Evolutionary conservation across 2,888 invertebrate species (phyloP).

Genomic region (Sipha maydis): DNA sequence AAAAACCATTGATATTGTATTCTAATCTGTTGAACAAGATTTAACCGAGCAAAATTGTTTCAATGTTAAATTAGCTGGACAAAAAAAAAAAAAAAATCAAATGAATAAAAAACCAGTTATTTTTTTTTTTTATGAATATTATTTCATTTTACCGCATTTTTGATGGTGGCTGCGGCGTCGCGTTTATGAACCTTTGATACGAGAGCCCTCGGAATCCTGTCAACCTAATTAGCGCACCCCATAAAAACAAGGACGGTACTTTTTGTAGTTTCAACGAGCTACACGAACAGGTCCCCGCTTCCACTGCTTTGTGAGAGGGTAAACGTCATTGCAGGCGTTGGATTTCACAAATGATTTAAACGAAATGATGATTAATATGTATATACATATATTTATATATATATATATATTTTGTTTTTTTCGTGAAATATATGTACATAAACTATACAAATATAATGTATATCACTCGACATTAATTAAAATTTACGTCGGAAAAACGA

Average conservation of each 20-base stretch:
- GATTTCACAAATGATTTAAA: conserved; percentile 56
- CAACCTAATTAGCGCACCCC: conserved; percentile 57
- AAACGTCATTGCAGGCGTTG: conserved; percentile 44
- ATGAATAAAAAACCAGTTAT: conserved; percentile 28
- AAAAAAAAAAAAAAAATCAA: background rate
- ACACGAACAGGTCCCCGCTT: background rate
- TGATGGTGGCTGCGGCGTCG: conserved; percentile 7
- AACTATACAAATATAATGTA: background rate
- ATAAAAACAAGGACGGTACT: conserved; percentile 34
- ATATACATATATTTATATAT: background rate
- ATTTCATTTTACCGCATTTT: conserved; percentile 48
- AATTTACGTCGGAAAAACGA: conserved; percentile 54
- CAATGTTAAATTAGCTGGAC: conserved; percentile 23
- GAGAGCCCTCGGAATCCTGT: conserved; percentile 47
- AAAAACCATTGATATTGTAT: background rate
- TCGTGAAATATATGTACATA: conserved; percentile 3
- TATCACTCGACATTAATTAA: conserved; percentile 40
- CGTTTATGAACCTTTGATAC: conserved; percentile 54
- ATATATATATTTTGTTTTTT: conserved; percentile 3
- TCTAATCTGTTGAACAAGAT: background rate
- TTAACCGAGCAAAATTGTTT: conserved; percentile 6
- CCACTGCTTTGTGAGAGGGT: background rate
- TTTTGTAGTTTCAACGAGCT: conserved; percentile 44
- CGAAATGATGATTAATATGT: conserved; percentile 18
- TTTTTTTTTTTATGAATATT: conserved; percentile 26